phyloP scores from a whole-genome alignment of 1,140 invertebrate species.

The Mactra quadrangularis region DNA sequence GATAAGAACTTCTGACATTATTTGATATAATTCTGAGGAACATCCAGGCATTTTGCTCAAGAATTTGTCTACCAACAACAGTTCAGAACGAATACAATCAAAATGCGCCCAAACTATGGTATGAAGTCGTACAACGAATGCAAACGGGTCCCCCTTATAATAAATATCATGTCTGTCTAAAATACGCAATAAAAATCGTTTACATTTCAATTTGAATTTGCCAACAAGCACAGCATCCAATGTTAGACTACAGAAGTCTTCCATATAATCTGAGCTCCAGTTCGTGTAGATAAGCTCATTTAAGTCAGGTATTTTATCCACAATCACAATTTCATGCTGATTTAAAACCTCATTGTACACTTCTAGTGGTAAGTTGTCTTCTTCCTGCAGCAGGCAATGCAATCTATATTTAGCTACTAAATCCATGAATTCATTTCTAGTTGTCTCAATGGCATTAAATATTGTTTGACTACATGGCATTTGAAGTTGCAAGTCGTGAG shows the following conservation, averaged over 20 bases:
- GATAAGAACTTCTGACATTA: too few species aligned
- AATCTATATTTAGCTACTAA: background rate
- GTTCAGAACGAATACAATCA: background rate
- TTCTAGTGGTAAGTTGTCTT: constrained; percentile 1
- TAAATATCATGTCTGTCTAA: background rate
- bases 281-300: background rate
- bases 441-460: constrained; percentile 25
- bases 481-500: background rate
- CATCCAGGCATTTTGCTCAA: background rate
- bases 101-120: constrained; percentile 9
- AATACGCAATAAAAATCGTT: background rate
- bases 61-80: constrained; percentile 6
- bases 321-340: constrained; percentile 33
- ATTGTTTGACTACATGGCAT: constrained; percentile 37
- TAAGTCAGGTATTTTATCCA: background rate
- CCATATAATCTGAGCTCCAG: constrained; percentile 12
- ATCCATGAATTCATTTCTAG: constrained; percentile 21
- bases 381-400: constrained; percentile 1
- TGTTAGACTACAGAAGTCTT: constrained; percentile 42
- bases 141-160: background rate
- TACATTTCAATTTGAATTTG: background rate
- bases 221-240: background rate
- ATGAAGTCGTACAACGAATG: background rate
- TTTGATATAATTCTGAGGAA: too few species aligned
- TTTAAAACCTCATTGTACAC: constrained; percentile 2